Base-by-base conservation (phyloP, 2,888 invertebrate genomes). In the Rhopalosiphum nymphaeae region DNA sequence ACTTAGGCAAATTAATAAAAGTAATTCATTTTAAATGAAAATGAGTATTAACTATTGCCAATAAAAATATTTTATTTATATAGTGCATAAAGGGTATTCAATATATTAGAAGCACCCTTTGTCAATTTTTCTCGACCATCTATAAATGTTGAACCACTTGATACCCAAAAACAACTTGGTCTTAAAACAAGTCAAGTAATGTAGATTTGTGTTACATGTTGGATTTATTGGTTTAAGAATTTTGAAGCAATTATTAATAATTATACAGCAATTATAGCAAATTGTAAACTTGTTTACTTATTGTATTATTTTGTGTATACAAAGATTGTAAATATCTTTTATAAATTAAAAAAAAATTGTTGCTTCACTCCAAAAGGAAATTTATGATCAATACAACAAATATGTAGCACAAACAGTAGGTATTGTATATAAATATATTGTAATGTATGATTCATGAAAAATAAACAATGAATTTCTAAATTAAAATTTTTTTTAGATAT, bases 121-220 rank as follows among this genome's bases (percentile, higher is more conserved):
- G 13, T 67, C 0, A 3, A 61, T 67, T 67, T n/a, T 67, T 67
- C 44, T 85, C 85, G 44, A 3, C 85, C 26, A 85, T 44, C 85
- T 49, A 49, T n/a, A 86, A 86, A 87, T 46, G 11, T 7, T 46
- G n/a, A 86, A 16, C 29, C 49, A 86, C 29, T 86, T 49, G 16
- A 86, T 46, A 86, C 49, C 29, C 29, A 86, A 86, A 86, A 86
- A 86, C 44, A 46, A 86, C 86, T 86, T 46, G 46, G n/a, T 29
- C 46, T 86, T 86, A 11, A 86, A 49, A 86, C 13, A 86, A 46
- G n/a, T 46, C 46, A 86, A 86, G 86, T 86, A 86, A 86, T 86
- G 46, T 3, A 25, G 0, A 46, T 86, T 44, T 46, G 29, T 29
- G 44, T n/a, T 49, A 49, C n/a, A 49, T 16, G n/a, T 86, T 86